Evolutionary conservation across 2,797 vertebrate species (phyloP), one percentile per base, ranked within the genome.

Genomic region (Miichthys miiuy): DNA sequence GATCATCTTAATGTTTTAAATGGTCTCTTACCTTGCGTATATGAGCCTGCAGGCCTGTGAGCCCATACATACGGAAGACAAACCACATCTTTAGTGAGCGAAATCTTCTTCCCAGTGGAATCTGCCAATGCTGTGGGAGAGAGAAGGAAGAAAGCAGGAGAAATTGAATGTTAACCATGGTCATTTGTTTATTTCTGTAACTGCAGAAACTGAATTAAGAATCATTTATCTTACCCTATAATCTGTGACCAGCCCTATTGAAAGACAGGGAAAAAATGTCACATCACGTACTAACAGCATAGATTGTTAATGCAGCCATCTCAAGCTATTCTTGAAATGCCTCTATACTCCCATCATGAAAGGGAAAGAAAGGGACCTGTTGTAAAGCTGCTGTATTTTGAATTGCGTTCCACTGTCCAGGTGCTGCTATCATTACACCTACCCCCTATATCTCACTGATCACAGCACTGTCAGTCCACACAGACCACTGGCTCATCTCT

Each of bases 41-140:
- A 75, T 98, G 77, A 56, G 95, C 95, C 91, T 99, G 98, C 84
- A 99, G 93, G 20, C 97, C 96, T 6, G 82, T 94, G 66, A 98
- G 90, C 0, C 98, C 98, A 0, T 97, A 98, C 91, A 97, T 87
- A 72, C 98, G 96, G 79, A 99, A 96, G 50, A 99, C 98, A 75
- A 99, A 99, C 98, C 98, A 99, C 93, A 99, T 80, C 93, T 99
- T 99, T 74, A 99, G 90, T 3, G 98, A 97, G 50, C 98, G 98
- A 87, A 99, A 99, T 82, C 98, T 92, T 80, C 98, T 96, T 14
- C 97, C 98, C 72, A 99, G 90, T 0, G 98, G 98, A 72, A 99
- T 96, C 89, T 99, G 97, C 98, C 98, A 99, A 72, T 99, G 98
- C 98, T 99, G 88, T 12, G 75, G 77, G 52, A 58, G 6, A 54